These are phyloP conservation scores for Mareca strepera DNA, from an alignment of 2,797 vertebrate species.

Conservation along the genomic window DNA sequence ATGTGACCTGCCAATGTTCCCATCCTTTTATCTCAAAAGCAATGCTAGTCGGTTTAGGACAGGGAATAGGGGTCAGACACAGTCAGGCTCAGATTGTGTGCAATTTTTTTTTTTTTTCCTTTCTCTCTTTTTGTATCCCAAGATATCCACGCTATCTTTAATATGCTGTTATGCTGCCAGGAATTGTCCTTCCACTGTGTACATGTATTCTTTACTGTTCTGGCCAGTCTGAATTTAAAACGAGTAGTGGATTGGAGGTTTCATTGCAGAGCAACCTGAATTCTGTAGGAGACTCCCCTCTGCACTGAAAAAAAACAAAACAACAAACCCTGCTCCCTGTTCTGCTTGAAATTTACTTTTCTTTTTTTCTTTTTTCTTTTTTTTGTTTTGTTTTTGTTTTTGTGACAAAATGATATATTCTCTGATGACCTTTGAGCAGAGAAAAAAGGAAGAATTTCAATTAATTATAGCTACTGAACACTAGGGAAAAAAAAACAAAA, in stretches of 20 bases:
- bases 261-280: not conserved
- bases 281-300: not conserved
- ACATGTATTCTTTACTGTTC: not conserved
- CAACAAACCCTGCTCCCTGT: not conserved
- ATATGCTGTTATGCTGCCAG: not conserved
- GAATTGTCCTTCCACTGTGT: not conserved
- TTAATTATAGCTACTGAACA: not conserved
- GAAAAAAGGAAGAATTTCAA: not conserved
- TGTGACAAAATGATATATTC: not conserved
- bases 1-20: not conserved
- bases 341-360: not conserved
- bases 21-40: not conserved
- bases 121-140: not conserved
- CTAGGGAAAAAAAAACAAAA: not conserved
- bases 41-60: not conserved
- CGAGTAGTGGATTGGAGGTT: not conserved
- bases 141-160: not conserved
- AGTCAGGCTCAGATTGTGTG: not conserved
- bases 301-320: fast-evolving
- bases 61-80: not conserved
- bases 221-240: not conserved
- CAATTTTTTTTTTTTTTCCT: not conserved
- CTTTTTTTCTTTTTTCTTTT: not conserved
- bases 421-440: not conserved
- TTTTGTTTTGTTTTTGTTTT: not conserved